Percentiles rank a stretch among this genome's conserved stretches.
Evolutionary conservation across 1,140 invertebrate species (phyloP).

Genomic region (Grapholita molesta): DNA sequence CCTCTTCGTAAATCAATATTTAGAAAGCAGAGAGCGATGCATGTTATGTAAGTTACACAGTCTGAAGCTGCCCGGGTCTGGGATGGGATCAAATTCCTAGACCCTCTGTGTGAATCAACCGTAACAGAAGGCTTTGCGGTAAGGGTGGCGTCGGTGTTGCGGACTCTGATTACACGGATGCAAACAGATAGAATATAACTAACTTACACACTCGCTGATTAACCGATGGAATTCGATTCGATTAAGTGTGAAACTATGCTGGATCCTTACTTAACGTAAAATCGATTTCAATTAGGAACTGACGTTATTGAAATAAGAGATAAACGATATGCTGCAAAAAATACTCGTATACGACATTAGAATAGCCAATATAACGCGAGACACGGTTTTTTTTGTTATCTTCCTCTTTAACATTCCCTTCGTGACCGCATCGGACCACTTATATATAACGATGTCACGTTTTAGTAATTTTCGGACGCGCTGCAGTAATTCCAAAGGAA

Average conservation of each 20-base stretch:
- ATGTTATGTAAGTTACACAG: too few relatives aligned
- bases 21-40: too few relatives aligned
- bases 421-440: too few relatives aligned
- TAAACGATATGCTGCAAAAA: too few relatives aligned
- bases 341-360: not conserved
- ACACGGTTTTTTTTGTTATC: not conserved
- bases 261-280: too few relatives aligned
- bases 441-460: too few relatives aligned
- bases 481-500: not conserved
- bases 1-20: not conserved
- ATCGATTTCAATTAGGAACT: too few relatives aligned
- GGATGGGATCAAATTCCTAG: not conserved
- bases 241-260: too few relatives aligned
- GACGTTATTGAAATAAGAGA: too few relatives aligned
- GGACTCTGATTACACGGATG: not conserved
- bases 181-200: not conserved
- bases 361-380: too few relatives aligned
- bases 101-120: not conserved
- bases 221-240: too few relatives aligned
- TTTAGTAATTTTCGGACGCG: not conserved
- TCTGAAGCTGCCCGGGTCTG: too few relatives aligned
- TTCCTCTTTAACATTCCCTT: not conserved
- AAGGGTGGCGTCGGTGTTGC: not conserved
- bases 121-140: conserved; percentile 10
- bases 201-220: not conserved